Percentiles rank a stretch among this genome's conserved stretches.
These are phyloP conservation scores for Ahaetulla prasina DNA, from an alignment of 2,113 vertebrate genomes.

Conservation along the genomic window DNA sequence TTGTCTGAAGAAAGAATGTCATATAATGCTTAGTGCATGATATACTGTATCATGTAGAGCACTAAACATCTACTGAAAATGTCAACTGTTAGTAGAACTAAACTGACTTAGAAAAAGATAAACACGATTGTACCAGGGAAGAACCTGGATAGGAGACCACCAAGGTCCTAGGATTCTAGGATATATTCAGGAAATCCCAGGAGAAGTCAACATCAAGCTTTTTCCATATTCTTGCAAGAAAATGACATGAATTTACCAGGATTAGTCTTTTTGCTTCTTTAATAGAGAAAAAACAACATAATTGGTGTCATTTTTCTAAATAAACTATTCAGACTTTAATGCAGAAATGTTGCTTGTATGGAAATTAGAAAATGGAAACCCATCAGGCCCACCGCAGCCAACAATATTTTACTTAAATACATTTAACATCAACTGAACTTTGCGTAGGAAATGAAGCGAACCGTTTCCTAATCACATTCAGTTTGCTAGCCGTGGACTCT, in stretches of 20 bases:
- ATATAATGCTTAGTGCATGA: not conserved
- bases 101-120: not conserved
- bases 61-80: not conserved
- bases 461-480: not conserved
- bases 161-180: not conserved
- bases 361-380: not conserved
- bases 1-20: not conserved
- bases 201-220: not conserved
- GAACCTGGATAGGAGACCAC: not conserved
- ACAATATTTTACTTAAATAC: not conserved
- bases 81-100: not conserved
- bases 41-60: not conserved
- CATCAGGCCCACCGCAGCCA: not conserved
- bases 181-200: not conserved
- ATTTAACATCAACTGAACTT: not conserved
- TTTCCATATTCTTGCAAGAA: not conserved
- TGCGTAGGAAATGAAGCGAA: not conserved
- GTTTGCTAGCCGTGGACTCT: not conserved
- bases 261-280: not conserved
- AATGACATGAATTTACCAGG: not conserved
- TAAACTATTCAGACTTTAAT: not conserved
- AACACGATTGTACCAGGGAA: not conserved
- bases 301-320: slow-evolving; percentile 5
- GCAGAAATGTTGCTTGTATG: fast-evolving
- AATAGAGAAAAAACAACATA: not conserved